Evolutionary conservation across 2,888 invertebrate species (phyloP).

Genomic region (Coecobrya sp.): DNA sequence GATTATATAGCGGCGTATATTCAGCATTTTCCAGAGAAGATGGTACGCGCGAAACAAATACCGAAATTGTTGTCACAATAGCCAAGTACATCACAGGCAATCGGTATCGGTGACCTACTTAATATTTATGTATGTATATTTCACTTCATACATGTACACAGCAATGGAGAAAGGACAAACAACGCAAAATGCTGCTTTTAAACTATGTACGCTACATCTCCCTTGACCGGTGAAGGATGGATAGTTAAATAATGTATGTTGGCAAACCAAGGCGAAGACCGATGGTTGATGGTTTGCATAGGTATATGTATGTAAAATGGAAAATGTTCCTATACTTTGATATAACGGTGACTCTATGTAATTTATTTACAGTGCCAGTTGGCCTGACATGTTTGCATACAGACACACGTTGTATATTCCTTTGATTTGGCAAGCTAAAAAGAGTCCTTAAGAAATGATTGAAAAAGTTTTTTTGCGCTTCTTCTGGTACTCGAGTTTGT

Average conservation of each 20-base stretch:
- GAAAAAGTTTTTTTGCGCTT: conserved; percentile 74
- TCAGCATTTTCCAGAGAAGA: not conserved
- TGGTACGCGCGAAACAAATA: not conserved
- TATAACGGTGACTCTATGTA: not conserved
- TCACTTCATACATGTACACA: too few species aligned
- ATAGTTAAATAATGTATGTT: not conserved
- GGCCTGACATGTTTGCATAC: not conserved
- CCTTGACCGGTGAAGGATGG: not conserved
- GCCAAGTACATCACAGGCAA: not conserved
- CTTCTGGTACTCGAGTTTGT: too few species aligned
- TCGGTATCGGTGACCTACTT: not conserved
- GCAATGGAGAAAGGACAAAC: too few species aligned
- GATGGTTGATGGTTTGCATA: not conserved
- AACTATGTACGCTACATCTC: not conserved
- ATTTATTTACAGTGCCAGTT: not conserved
- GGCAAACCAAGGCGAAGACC: not conserved
- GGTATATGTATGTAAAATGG: too few species aligned
- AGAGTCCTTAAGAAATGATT: conserved; percentile 65
- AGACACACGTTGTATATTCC: not conserved
- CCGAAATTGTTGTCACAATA: not conserved
- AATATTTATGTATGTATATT: not conserved
- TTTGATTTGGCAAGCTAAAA: not conserved
- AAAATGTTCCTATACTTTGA: not conserved
- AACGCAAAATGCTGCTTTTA: too few species aligned
- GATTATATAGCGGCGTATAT: not conserved